Conservation (phyloP, 2,888 invertebrate genomes). For the Magallana nippona region DNA sequence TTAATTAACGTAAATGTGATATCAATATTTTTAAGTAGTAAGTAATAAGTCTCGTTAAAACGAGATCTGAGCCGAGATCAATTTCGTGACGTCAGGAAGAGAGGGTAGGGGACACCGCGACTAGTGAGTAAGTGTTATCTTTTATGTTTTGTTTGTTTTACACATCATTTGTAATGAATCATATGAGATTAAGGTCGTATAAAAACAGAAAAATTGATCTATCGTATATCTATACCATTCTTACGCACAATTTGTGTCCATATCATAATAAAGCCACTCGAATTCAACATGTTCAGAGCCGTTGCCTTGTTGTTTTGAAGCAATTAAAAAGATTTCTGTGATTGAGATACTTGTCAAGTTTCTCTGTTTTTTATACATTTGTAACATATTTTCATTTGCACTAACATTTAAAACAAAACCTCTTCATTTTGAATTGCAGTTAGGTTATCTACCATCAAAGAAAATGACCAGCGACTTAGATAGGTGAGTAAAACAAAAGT, state of each 20-base stretch:
- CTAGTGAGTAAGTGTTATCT: slow-evolving; percentile 8
- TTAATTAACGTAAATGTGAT: too few species aligned
- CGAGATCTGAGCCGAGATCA: background rate
- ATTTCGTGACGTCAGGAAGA: background rate
- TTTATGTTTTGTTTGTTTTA: background rate
- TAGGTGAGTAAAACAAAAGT: background rate
- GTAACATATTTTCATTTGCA: too few species aligned
- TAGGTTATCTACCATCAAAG: background rate
- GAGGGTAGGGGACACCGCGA: slow-evolving; percentile 8
- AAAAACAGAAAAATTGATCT: background rate
- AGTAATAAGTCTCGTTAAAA: background rate
- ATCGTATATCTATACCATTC: background rate
- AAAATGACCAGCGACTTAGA: slow-evolving; percentile 34
- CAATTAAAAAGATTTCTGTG: too few species aligned
- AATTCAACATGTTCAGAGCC: too few species aligned
- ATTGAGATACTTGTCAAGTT: too few species aligned
- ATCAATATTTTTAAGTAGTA: too few species aligned
- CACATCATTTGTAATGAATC: background rate
- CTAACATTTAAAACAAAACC: too few species aligned
- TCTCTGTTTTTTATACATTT: too few species aligned
- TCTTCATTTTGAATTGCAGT: too few species aligned
- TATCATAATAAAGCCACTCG: background rate
- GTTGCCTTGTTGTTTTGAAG: too few species aligned
- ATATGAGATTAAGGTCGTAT: background rate
- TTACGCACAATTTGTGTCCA: background rate